Evolutionary conservation across 1,140 invertebrate species (phyloP).

Genomic region (Reticulitermes speratus): DNA sequence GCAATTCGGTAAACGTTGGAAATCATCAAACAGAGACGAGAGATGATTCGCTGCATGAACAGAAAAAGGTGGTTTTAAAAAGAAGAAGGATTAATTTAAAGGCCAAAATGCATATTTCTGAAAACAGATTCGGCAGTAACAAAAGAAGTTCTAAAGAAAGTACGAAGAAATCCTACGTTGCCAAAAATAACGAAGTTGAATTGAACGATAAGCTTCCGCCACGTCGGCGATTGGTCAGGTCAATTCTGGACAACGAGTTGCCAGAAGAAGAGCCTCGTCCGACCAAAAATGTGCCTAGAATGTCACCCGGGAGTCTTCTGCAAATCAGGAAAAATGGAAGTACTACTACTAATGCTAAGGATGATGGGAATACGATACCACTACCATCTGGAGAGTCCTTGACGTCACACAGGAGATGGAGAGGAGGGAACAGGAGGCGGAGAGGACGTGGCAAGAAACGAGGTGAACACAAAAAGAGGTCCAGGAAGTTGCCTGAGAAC

Average conservation of each 20-base stretch:
- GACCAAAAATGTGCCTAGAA: background rate
- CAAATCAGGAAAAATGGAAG: background rate
- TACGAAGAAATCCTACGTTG: background rate
- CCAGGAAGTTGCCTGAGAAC: background rate
- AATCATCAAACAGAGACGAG: background rate
- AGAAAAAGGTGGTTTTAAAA: background rate
- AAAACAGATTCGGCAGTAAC: background rate
- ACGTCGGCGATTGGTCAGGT: background rate
- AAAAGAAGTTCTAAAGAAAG: background rate
- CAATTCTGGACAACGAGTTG: constrained; percentile 29
- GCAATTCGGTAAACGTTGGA: background rate
- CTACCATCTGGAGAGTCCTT: constrained; percentile 1
- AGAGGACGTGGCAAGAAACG: constrained; percentile 4
- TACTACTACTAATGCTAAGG: background rate
- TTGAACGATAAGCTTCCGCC: background rate
- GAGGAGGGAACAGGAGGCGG: background rate
- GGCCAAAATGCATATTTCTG: background rate
- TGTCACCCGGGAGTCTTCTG: constrained; percentile 18
- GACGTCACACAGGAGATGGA: background rate
- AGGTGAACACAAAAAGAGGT: constrained; percentile 20
- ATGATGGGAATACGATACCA: background rate
- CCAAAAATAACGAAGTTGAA: background rate
- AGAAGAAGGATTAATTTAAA: background rate
- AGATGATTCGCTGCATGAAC: background rate
- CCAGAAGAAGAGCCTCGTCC: background rate